Evolutionary conservation across 2,113 vertebrate genomes (phyloP), one percentile per base, ranked within the genome.

Genomic region (Phrynocephalus versicolor): DNA sequence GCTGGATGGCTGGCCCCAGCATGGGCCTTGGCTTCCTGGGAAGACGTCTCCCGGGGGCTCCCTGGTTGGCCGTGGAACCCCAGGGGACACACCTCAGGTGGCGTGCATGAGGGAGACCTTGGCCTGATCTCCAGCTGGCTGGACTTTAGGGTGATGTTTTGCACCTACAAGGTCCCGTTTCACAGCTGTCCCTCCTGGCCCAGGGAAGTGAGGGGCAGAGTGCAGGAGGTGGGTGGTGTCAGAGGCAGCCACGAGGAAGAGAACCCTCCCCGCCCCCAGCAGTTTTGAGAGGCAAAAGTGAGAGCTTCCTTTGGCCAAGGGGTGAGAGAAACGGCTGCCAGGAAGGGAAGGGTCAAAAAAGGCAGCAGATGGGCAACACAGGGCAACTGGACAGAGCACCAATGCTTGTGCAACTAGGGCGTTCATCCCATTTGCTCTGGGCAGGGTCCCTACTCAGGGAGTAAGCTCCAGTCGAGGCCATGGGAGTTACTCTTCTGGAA

Each of bases 271-370:
- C 16, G 3, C 55, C 14, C 64, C 6, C 41, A 18, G 41, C 57
- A 16, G 73, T 57, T 57, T 27, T 25, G 60, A 71, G 39, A 10
- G 65, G 74, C 83, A 57, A 25, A 1, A 16, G 30, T 72, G 70
- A 71, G 35, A 51, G 71, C 37, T 6, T 41, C 77, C 83, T 84
- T 84, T 84, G 74, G 83, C 69, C 37, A 78, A 27, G 39, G 51
- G 64, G 74, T 77, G n/a, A 69, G 73, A 57, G 15, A 7, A 37
- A 37, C 12, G 12, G 35, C 41, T 14, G n/a, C 13, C 35, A 30
- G 74, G 64, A 57, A 65, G 74, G 35, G 35, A 27, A n/a, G n/a
- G n/a, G n/a, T n/a, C n/a, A n/a, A 80, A 57, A 76, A 70, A 57
- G 51, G 35, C 45, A 14, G 27, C 23, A 16, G 1, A 70, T 21